phyloP scores from a whole-genome alignment of 2,113 vertebrate genomes.

The Mandrillus leucophaeus region DNA sequence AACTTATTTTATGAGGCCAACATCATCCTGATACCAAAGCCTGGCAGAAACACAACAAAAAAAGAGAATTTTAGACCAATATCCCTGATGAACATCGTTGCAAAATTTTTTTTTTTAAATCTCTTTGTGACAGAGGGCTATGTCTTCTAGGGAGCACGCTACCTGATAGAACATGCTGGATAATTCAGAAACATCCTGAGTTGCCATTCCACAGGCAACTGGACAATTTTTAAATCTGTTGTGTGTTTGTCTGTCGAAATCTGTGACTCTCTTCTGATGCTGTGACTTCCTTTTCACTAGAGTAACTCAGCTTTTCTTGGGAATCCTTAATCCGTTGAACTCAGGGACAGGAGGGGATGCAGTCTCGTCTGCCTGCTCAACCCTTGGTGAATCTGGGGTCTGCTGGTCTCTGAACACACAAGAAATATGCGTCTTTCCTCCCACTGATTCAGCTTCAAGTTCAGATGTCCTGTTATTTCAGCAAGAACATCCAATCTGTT shows the following conservation, averaged over 20 bases:
- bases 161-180: not conserved
- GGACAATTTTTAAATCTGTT: not conserved
- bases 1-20: no score
- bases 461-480: not conserved
- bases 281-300: not conserved
- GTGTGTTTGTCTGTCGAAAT: not conserved
- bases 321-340: not conserved
- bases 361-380: not conserved
- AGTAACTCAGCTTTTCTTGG: not conserved
- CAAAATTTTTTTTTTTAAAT: no score
- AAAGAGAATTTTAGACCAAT: no score
- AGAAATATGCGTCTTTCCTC: not conserved
- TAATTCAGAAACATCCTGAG: not conserved
- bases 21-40: no score
- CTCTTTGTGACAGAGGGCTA: not conserved
- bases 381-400: not conserved
- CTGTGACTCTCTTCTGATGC: not conserved
- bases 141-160: not conserved
- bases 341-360: not conserved
- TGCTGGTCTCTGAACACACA: not conserved
- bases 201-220: not conserved
- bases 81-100: no score
- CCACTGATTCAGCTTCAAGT: no score
- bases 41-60: no score
- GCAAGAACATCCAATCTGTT: not conserved